These are phyloP conservation scores for Accipiter virgatus DNA, from an alignment of 2,113 vertebrate genomes.

Conservation along the genomic window DNA sequence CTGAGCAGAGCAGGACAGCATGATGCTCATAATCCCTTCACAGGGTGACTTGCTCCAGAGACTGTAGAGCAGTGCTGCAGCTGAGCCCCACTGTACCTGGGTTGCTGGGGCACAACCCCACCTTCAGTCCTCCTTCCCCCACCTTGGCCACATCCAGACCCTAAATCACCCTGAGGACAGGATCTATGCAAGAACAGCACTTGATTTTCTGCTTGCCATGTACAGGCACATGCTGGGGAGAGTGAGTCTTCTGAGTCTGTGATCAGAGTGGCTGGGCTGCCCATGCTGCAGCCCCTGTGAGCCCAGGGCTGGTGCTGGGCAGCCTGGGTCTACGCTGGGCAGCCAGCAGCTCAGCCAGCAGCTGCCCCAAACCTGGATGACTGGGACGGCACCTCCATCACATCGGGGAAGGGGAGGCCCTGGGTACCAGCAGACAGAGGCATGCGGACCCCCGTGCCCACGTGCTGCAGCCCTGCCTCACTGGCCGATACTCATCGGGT, in stretches of 20 bases:
- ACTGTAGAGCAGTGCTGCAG: not conserved
- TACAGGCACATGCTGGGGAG: too few relatives aligned
- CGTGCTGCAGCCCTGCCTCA: not conserved
- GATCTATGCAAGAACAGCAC: not conserved
- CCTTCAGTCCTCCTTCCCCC: not conserved
- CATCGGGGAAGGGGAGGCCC: not conserved
- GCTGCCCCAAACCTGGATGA: not conserved
- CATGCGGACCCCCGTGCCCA: not conserved
- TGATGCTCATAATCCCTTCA: not conserved
- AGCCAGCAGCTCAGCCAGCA: not conserved
- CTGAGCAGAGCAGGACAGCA: not conserved
- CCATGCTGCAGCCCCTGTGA: not conserved
- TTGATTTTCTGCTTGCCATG: not conserved
- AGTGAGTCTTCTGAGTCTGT: not conserved
- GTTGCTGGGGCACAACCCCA: not conserved
- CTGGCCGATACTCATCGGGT: accelerated
- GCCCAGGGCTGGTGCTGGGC: not conserved
- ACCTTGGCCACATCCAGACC: not conserved
- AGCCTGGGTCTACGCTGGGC: not conserved
- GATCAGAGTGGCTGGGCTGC: not conserved
- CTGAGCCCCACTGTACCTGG: not conserved
- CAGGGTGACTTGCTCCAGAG: not conserved
- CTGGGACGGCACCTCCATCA: not conserved
- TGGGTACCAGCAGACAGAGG: too few relatives aligned
- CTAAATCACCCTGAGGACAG: not conserved